Evolutionary conservation across 2,888 invertebrate species (phyloP), one percentile per base, ranked within the genome.

Genomic region (Galerucella pusilla): DNA sequence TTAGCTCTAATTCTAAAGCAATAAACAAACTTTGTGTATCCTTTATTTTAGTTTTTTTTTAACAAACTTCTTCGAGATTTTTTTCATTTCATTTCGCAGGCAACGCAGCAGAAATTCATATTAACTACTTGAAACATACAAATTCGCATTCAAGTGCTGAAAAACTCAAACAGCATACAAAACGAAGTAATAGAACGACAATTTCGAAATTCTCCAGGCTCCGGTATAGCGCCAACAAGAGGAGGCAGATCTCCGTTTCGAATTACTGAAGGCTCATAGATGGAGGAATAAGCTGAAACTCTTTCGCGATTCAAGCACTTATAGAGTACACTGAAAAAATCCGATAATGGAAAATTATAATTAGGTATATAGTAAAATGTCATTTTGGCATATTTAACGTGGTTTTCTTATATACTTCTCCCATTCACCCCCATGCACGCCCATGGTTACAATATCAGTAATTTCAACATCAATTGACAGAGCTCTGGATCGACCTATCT

Each of bases 101-200:
- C 25, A 68, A 71, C 65, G 64, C 54, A 46, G 64, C 45, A 59
- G 46, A 71, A 63, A 71, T 71, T 71, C 65, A 71, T 71, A 71
- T 59, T 71, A 71, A 71, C 71, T n/a, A 71, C 71, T 65, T 42
- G n/a, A 63, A 52, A 14, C 57, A 65, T 65, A 61, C n/a, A 69
- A 69, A 60, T 61, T 69, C 69, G 61, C 61, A 69, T 69, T 61
- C 61, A 69, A 69, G 65, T 71, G 65, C 65, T 65, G 59, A 71
- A 63, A 71, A 65, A 71, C 59, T 71, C 71, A 65, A 71, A 71
- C 66, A 59, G 71, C 65, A 71, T 71, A 59, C 65, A 71, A 71
- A 71, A 71, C 66, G 65, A 82, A 82, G 82, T 82, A 83, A 84
- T 83, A 83, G 83, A 84, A 82, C 80, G 81, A 81, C 83, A 84